Evolutionary conservation across 2,888 invertebrate species (phyloP).

Genomic region (Pardosa pseudoannulata): DNA sequence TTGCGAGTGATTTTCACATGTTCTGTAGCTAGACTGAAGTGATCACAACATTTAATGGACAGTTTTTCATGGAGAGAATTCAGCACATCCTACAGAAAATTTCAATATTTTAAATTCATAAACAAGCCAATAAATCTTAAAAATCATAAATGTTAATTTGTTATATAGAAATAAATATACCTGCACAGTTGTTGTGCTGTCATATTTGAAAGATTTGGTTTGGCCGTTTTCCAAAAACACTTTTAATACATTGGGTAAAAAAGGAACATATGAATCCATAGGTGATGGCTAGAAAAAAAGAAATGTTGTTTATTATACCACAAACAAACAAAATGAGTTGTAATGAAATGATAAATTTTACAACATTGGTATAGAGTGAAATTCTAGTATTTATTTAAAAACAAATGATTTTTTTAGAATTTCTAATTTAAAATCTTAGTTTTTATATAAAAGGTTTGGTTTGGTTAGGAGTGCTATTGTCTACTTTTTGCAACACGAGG

Average conservation of each 20-base stretch:
- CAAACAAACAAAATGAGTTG: neutral
- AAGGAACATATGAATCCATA: slow-evolving; percentile 89
- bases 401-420: no score
- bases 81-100: slow-evolving; percentile 89
- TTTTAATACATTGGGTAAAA: slow-evolving; percentile 95
- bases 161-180: slow-evolving; percentile 74
- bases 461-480: no score
- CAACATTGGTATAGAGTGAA: no score
- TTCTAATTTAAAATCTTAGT: no score
- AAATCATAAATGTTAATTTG: neutral
- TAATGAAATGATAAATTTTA: no score
- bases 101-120: no score
- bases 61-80: slow-evolving; percentile 90
- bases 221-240: slow-evolving; percentile 97
- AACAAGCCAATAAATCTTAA: neutral
- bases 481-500: no score
- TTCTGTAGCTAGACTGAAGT: slow-evolving; percentile 93
- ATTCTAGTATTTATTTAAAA: no score
- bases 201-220: slow-evolving; percentile 96
- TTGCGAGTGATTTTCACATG: slow-evolving; percentile 91
- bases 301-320: no score
- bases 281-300: slow-evolving; percentile 61
- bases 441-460: no score
- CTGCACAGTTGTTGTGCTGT: slow-evolving; percentile 90
- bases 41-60: slow-evolving; percentile 87